Evolutionary conservation across 2,888 invertebrate species (phyloP).

Genomic region (Sialis fuliginosa): DNA sequence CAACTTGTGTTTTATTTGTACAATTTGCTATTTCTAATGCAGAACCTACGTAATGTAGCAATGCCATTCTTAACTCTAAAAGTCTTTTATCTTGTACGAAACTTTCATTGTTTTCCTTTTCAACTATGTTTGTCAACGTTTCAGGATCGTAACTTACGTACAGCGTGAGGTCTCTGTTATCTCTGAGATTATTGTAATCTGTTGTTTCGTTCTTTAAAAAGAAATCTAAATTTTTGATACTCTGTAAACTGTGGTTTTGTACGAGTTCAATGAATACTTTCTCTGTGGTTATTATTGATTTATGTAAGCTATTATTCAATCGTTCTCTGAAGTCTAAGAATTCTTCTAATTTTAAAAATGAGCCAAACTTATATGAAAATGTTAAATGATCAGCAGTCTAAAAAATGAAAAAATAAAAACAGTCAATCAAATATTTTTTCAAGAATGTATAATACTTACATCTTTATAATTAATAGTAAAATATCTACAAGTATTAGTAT

Average conservation of each 20-base stretch:
- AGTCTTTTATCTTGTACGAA: constrained; percentile 20
- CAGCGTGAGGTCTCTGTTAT: constrained; percentile 63
- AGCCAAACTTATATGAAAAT: constrained; percentile 85
- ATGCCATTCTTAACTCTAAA: constrained; percentile 9
- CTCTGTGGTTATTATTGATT: constrained; percentile 44
- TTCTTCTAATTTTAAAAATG: constrained; percentile 82
- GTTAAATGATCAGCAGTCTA: constrained; percentile 84
- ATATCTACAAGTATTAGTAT: constrained; percentile 65
- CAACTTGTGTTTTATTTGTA: not conserved
- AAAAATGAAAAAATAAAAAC: constrained; percentile 11
- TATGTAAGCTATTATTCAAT: constrained; percentile 67
- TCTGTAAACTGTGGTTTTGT: constrained; percentile 30
- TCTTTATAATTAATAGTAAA: constrained; percentile 80
- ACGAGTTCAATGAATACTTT: constrained; percentile 51
- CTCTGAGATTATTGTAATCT: constrained; percentile 40
- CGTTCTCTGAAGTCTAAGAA: constrained; percentile 70
- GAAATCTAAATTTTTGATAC: constrained; percentile 37
- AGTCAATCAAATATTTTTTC: too few relatives aligned
- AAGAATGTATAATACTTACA: constrained; percentile 31
- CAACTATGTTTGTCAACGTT: constrained; percentile 21
- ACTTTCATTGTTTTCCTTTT: constrained; percentile 17
- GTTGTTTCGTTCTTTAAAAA: constrained; percentile 39
- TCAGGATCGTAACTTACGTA: constrained; percentile 52
- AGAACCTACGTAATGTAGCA: constrained; percentile 1
- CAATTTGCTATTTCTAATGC: constrained; percentile 1